Percentiles rank a stretch among this genome's conserved stretches.
These are phyloP conservation scores for Callionymus lyra DNA, from an alignment of 2,113 vertebrate species.

Conservation along the genomic window DNA sequence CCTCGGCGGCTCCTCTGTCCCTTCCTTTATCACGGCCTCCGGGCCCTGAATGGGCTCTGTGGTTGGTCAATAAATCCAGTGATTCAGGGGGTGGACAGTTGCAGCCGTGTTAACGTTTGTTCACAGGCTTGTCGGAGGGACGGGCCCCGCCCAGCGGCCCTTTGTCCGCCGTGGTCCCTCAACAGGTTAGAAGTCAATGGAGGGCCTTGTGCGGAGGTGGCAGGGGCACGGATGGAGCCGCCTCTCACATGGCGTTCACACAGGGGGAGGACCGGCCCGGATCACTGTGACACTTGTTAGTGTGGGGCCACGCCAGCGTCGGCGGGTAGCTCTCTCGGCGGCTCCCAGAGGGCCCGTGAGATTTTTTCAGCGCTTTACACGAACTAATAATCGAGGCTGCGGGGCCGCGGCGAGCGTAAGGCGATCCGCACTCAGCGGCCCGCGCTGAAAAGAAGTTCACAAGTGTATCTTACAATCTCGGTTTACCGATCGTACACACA, in stretches of 20 bases:
- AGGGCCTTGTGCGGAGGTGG: conserved; percentile 77
- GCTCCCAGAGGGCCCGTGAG: conserved; percentile 18
- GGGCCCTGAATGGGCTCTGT: conserved; percentile 80
- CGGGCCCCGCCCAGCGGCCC: conserved; percentile 66
- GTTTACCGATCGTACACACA: conserved; percentile 39
- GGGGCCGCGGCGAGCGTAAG: conserved; percentile 35
- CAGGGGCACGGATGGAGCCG: conserved; percentile 67
- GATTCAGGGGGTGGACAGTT: conserved; percentile 81
- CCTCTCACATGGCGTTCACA: conserved; percentile 63
- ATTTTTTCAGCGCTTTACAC: conserved; percentile 36
- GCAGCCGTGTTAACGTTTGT: conserved; percentile 90
- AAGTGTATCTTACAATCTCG: conserved; percentile 52
- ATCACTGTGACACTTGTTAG: conserved; percentile 64
- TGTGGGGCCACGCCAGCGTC: conserved; percentile 39
- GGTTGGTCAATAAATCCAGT: conserved; percentile 95
- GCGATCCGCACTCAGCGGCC: conserved; percentile 47
- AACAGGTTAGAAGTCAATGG: conserved; percentile 90
- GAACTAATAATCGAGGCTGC: conserved; percentile 36
- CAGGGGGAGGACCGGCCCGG: conserved; percentile 51
- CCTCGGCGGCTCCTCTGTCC: conserved; percentile 30
- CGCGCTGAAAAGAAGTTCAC: conserved; percentile 34
- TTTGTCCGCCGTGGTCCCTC: conserved; percentile 81
- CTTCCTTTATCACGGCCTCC: conserved; percentile 46
- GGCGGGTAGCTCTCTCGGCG: conserved; percentile 9
- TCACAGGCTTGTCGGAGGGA: conserved; percentile 83